A percentile compares a stretch with the other conserved stretches of the same genome.
phyloP scores from a whole-genome alignment of 2,113 vertebrate genomes.

The Elaphurus davidianus region DNA sequence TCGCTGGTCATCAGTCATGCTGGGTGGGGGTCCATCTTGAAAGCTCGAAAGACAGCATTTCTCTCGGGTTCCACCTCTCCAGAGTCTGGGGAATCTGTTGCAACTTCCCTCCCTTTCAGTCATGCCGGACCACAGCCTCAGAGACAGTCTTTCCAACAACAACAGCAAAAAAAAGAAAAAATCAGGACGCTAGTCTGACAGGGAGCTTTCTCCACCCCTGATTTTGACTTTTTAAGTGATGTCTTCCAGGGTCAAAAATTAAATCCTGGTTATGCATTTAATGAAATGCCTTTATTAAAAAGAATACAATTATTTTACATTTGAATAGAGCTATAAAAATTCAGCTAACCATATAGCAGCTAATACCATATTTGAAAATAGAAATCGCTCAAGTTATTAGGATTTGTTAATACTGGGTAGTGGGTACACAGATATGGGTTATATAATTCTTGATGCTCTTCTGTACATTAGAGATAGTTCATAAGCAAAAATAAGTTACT shows the following conservation, averaged over 20 bases:
- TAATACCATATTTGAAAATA: conserved; percentile 37
- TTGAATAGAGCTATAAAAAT: conserved; percentile 38
- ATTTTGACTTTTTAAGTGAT: conserved; percentile 45
- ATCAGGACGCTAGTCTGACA: background rate
- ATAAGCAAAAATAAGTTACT: background rate
- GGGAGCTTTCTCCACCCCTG: background rate
- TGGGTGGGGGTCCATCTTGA: background rate
- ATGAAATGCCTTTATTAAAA: conserved; percentile 45
- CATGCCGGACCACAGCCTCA: no score
- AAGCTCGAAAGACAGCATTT: background rate
- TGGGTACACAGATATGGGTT: background rate
- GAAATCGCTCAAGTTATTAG: background rate
- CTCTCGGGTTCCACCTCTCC: background rate
- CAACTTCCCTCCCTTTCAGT: background rate
- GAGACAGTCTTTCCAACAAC: background rate
- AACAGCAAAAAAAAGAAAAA: background rate
- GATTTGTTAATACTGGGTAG: background rate
- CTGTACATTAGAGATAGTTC: background rate
- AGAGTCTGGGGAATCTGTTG: background rate
- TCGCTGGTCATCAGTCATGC: background rate
- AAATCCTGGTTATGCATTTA: conserved; percentile 33
- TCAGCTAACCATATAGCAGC: conserved; percentile 40
- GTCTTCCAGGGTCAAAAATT: conserved; percentile 38
- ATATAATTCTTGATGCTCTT: background rate
- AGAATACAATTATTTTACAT: conserved; percentile 57